Conservation (phyloP, 2,113 vertebrate species). For the Herpetotheres cachinnans region DNA sequence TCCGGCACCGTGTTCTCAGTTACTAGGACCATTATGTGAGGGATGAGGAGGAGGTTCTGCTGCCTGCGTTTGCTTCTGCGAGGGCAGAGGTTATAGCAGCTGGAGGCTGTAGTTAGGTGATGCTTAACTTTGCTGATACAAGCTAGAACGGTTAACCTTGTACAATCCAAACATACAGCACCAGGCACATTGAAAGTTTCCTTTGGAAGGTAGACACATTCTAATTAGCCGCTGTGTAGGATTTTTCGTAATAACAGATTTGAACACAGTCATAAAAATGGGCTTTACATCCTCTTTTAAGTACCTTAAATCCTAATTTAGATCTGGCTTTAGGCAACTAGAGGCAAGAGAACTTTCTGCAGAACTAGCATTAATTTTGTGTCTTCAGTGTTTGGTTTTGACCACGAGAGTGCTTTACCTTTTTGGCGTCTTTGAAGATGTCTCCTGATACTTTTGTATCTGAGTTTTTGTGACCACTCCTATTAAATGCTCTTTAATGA, state of each 20-base stretch:
- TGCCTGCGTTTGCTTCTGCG: not conserved
- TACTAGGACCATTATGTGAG: not conserved
- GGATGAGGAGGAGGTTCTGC: not conserved
- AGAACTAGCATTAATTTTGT: not conserved
- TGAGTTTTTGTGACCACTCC: not conserved
- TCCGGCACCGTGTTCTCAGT: fast-evolving
- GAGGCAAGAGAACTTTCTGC: not conserved
- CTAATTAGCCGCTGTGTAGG: not conserved
- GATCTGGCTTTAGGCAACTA: not conserved
- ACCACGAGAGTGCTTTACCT: not conserved
- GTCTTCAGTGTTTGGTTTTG: not conserved
- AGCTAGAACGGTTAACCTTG: not conserved
- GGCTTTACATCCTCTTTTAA: not conserved
- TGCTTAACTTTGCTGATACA: not conserved
- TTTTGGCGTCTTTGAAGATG: not conserved
- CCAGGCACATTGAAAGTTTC: not conserved
- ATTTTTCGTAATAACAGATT: not conserved
- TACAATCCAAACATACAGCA: not conserved
- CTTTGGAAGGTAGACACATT: not conserved
- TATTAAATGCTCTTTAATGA: not conserved
- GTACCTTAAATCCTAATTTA: not conserved
- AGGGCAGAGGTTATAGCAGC: not conserved
- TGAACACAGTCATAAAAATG: not conserved
- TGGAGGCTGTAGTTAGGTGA: not conserved
- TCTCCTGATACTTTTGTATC: not conserved